Evolutionary conservation across 2,113 vertebrate species (phyloP).

Genomic region (Lasiurus cinereus): DNA sequence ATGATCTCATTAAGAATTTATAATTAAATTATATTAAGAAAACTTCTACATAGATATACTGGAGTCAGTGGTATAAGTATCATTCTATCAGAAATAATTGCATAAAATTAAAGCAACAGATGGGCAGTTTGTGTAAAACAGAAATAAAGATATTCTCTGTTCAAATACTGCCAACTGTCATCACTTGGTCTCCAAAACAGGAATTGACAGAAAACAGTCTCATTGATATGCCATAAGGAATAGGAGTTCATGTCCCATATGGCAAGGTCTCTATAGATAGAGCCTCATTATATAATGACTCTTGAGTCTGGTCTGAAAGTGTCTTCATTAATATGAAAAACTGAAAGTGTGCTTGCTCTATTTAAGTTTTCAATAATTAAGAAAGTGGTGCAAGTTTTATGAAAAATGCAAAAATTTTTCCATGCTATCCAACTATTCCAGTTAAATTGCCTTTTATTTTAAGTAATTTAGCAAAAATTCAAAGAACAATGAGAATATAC

Average conservation of each 20-base stretch:
- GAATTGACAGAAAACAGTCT: slow-evolving; percentile 50
- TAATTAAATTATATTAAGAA: slow-evolving; percentile 32
- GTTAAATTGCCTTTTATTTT: neutral
- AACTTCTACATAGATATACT: slow-evolving; percentile 53
- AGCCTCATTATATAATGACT: neutral
- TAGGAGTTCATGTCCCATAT: slow-evolving; percentile 55
- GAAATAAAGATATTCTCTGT: slow-evolving; percentile 63
- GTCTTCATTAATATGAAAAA: slow-evolving; percentile 46
- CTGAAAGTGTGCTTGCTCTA: neutral
- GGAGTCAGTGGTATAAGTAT: neutral
- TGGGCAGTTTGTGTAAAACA: slow-evolving; percentile 60
- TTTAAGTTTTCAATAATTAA: slow-evolving; percentile 4
- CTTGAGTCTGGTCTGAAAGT: neutral
- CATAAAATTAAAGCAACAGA: slow-evolving; percentile 76
- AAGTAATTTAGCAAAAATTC: neutral
- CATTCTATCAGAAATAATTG: slow-evolving; percentile 71
- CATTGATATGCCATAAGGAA: slow-evolving; percentile 28
- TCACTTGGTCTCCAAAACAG: slow-evolving; percentile 56
- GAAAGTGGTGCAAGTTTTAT: neutral
- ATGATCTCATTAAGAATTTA: neutral
- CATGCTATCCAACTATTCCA: neutral
- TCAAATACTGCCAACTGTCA: slow-evolving; percentile 62
- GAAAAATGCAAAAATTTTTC: neutral
- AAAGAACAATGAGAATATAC: neutral
- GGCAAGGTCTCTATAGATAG: neutral